A percentile compares a stretch with the other conserved stretches of the same genome.
These are phyloP conservation scores for Myanophis thanlyinensis DNA, from an alignment of 2,113 vertebrate species.

Conservation along the genomic window DNA sequence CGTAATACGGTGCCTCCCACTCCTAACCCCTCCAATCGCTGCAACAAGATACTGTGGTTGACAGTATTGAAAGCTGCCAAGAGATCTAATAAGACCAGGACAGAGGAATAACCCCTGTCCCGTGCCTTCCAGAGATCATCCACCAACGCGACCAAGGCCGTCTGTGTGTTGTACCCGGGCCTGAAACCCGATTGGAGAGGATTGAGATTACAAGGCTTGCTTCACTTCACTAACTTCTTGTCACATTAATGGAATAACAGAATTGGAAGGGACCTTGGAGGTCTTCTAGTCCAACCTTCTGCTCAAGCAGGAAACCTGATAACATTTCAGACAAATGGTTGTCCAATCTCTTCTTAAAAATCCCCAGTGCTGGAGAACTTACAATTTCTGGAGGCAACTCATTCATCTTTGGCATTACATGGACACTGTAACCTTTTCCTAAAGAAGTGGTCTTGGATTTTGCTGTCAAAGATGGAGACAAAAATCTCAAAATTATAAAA, in stretches of 20 bases:
- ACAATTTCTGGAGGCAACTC: not conserved
- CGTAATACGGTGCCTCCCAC: no score
- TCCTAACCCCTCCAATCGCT: no score
- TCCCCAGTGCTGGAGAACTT: not conserved
- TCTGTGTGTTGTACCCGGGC: no score
- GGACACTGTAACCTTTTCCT: not conserved
- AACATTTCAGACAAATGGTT: not conserved
- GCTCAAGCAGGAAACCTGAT: not conserved
- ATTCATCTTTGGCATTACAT: not conserved
- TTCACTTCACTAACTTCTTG: not conserved
- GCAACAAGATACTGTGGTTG: no score
- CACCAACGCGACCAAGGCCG: no score
- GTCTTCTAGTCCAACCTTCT: not conserved
- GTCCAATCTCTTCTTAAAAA: not conserved
- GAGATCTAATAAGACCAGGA: no score
- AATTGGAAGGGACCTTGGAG: not conserved
- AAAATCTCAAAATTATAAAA: no score
- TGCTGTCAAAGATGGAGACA: not conserved
- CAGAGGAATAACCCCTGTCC: no score
- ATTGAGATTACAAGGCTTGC: not conserved
- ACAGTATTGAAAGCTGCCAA: no score
- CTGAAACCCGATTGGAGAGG: no score
- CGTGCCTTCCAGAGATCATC: no score
- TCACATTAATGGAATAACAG: not conserved
- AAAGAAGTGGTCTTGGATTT: not conserved